phyloP scores from a whole-genome alignment of 2,797 vertebrate genomes.

The Cryptoprocta ferox region DNA sequence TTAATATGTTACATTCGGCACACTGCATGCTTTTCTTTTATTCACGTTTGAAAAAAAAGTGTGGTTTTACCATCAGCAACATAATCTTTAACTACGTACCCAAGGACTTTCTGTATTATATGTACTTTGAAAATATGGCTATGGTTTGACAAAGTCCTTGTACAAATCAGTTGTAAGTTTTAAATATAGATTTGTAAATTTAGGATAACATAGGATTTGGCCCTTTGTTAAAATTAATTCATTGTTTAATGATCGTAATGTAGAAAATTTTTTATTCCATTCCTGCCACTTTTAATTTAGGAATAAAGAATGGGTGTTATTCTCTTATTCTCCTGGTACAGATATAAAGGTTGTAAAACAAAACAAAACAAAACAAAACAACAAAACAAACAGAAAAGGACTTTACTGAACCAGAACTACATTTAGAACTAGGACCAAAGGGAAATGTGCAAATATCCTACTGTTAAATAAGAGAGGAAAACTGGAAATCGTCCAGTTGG shows the following conservation, averaged over 20 bases:
- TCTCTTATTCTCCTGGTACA: slow-evolving; percentile 3
- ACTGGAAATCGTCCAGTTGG: slow-evolving; percentile 64
- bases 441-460: slow-evolving; percentile 70
- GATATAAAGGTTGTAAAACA: slow-evolving; percentile 21
- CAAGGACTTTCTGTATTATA: neutral
- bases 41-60: neutral
- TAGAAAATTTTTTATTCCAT: neutral
- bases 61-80: neutral
- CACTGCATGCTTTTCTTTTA: neutral
- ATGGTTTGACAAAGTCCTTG: neutral
- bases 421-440: slow-evolving; percentile 60
- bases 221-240: neutral
- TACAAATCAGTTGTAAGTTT: neutral
- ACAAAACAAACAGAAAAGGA: slow-evolving; percentile 26
- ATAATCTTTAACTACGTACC: neutral
- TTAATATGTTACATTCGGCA: slow-evolving; percentile 40
- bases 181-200: slow-evolving; percentile 11
- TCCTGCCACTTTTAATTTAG: slow-evolving; percentile 38
- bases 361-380: neutral
- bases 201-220: neutral
- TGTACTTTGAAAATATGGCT: slow-evolving; percentile 10
- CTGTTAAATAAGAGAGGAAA: slow-evolving; percentile 68
- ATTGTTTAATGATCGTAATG: slow-evolving; percentile 18
- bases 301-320: slow-evolving; percentile 38
- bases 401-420: slow-evolving; percentile 24